These are phyloP conservation scores for Patella ulyssiponensis DNA, from an alignment of 2,888 invertebrate species.

Conservation along the genomic window DNA sequence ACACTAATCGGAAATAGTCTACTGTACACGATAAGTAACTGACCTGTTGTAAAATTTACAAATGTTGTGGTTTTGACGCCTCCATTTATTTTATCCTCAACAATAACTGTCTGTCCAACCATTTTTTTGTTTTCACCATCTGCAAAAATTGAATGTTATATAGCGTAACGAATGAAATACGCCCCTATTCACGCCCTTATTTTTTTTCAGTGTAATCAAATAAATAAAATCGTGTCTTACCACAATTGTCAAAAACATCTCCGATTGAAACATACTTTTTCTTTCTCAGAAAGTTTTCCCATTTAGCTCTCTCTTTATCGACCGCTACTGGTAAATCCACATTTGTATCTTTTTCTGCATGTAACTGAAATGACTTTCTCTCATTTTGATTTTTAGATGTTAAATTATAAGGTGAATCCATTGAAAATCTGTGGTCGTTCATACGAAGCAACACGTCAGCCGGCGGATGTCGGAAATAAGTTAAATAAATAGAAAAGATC, in stretches of 20 bases:
- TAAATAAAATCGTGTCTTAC: slow-evolving; percentile 36
- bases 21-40: slow-evolving; percentile 14
- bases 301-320: slow-evolving; percentile 35
- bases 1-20: too few species aligned
- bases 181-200: too few species aligned
- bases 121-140: slow-evolving; percentile 49
- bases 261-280: slow-evolving; percentile 55
- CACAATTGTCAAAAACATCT: slow-evolving; percentile 55
- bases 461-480: slow-evolving; percentile 39
- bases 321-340: slow-evolving; percentile 36
- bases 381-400: background rate
- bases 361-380: background rate
- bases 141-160: slow-evolving; percentile 33
- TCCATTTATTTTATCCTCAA: slow-evolving; percentile 50
- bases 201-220: too few species aligned
- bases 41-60: slow-evolving; percentile 59
- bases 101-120: slow-evolving; percentile 56
- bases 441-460: slow-evolving; percentile 35
- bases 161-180: too few species aligned
- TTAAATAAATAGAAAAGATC: slow-evolving; percentile 28
- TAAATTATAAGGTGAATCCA: background rate
- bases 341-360: background rate
- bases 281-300: slow-evolving; percentile 50
- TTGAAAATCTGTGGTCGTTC: slow-evolving; percentile 17
- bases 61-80: slow-evolving; percentile 58